Conservation (phyloP, 2,797 vertebrate species). For the Monodelphis domestica region DNA sequence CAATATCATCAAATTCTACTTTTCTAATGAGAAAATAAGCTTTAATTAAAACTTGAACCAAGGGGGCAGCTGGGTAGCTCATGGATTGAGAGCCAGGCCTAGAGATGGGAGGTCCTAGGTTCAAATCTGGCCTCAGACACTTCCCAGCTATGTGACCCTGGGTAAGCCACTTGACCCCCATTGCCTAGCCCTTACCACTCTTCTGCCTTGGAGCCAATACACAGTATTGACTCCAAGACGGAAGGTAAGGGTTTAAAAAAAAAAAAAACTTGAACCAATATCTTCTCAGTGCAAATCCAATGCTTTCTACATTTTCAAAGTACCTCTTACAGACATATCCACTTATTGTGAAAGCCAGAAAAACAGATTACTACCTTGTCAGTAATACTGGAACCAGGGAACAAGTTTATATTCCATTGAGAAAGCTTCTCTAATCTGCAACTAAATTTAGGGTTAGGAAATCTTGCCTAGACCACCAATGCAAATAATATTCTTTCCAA, state of each 20-base stretch:
- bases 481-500: not conserved
- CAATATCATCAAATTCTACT: not conserved
- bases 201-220: too few species aligned
- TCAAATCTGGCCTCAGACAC: too few species aligned
- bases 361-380: not conserved
- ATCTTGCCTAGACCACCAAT: not conserved
- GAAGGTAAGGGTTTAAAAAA: too few species aligned
- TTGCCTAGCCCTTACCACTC: too few species aligned
- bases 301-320: not conserved
- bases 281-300: not conserved
- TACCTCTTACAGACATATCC: not conserved
- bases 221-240: too few species aligned
- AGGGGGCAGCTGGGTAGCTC: too few species aligned
- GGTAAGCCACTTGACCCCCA: too few species aligned
- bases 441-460: not conserved
- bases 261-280: not conserved
- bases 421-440: not conserved
- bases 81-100: too few species aligned
- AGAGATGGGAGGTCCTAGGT: too few species aligned
- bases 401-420: not conserved
- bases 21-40: not conserved
- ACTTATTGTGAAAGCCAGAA: not conserved
- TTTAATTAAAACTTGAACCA: not conserved
- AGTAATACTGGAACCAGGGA: not conserved
- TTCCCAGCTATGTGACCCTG: too few species aligned